Evolutionary conservation across 2,113 vertebrate genomes (phyloP), one percentile per base, ranked within the genome.

Genomic region (Cynoglossus semilaevis): DNA sequence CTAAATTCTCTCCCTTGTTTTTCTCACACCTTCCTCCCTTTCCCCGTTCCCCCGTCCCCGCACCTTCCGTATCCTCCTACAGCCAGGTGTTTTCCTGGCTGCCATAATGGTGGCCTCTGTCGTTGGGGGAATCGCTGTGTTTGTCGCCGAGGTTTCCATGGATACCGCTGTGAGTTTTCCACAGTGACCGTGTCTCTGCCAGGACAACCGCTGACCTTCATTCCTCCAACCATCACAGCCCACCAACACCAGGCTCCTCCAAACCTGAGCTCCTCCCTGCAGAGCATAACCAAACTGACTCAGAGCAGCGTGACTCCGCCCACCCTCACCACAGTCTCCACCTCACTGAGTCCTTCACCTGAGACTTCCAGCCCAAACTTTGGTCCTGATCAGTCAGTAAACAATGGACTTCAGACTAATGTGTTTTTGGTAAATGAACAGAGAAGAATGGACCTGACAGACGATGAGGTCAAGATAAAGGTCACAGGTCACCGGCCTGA

Each of bases 71-170:
- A 10, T 11, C 53, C 17, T 59, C 56, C 55, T 43, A 15, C 38
- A 90, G 88, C 72, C 43, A 76, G 71, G 13, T 87, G 87, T 73
- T 46, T 67, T 61, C 79, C 82, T 37, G 74, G 46, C 10, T 88
- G 85, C 15, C 67, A 17, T 42, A 63, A 78, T 9, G 38, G 36
- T 12, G 67, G 63, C 0, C 1, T 58, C 15, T 90, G 88, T 38
- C 79, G 46, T 2, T 63, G 11, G n/a, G 37, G 46, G 1, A 77
- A 76, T 49, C 52, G 18, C 16, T 88, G 88, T 9, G 34, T 51
- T 40, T 88, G 85, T 54, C 67, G 38, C 1, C 46, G 2, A 3
- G 81, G 74, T 48, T 86, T 80, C 54, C 60, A 51, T 0, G 84
- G 87, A 29, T 17, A 62, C 38, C 76, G 77, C 14, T 88, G 88